phyloP scores from a whole-genome alignment of 2,888 invertebrate species.

The Pseudoips prasinana region DNA sequence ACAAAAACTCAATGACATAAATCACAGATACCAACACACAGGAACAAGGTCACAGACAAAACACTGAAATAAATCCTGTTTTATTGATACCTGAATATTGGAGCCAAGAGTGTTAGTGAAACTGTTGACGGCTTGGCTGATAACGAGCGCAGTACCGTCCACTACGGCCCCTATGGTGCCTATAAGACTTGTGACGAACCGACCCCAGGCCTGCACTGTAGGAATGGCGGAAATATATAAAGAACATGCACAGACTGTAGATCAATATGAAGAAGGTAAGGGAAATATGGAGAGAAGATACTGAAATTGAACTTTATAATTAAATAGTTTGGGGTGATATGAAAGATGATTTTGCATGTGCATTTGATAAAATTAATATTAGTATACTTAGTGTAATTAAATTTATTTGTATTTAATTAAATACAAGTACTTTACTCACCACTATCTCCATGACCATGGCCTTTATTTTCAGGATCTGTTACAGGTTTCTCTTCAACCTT shows the following conservation, averaged over 20 bases:
- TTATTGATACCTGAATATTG: slow-evolving; percentile 61
- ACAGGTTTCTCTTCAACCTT: slow-evolving; percentile 14
- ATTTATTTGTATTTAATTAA: no score
- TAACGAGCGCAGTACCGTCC: slow-evolving; percentile 50
- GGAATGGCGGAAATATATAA: slow-evolving; percentile 1
- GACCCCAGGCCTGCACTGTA: slow-evolving; percentile 62
- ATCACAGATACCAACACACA: no score
- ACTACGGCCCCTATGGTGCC: slow-evolving; percentile 63
- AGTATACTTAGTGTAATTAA: no score
- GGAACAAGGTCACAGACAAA: slow-evolving; percentile 21
- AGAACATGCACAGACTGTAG: no score
- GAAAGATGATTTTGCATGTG: no score
- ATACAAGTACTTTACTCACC: slow-evolving; percentile 9
- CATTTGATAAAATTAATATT: no score
- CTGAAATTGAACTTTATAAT: no score
- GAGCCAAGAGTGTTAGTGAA: slow-evolving; percentile 66
- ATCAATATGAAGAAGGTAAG: no score
- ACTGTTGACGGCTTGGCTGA: slow-evolving; percentile 61
- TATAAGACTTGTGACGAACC: slow-evolving; percentile 61
- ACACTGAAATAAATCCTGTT: slow-evolving; percentile 18
- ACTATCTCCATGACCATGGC: slow-evolving; percentile 6
- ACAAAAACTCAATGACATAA: slow-evolving; percentile 1
- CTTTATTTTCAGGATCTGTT: slow-evolving; percentile 10
- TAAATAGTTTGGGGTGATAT: no score
- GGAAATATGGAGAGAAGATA: no score